A percentile compares a stretch with the other conserved stretches of the same genome.
These are phyloP conservation scores for Orchestes rusci DNA, from an alignment of 2,888 invertebrate genomes.

Conservation along the genomic window DNA sequence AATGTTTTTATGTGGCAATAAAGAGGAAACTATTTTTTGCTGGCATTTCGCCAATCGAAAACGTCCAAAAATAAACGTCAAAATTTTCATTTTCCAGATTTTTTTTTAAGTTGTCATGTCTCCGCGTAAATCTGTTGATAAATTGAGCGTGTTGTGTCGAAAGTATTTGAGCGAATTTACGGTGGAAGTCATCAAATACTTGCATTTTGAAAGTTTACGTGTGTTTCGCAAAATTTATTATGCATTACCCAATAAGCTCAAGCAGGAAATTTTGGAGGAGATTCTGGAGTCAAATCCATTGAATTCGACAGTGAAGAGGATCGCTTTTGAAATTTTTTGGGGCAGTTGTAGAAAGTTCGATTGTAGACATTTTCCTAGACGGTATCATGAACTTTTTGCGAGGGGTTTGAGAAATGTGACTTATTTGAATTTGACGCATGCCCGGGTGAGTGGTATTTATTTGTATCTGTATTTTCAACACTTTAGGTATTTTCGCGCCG, in stretches of 20 bases:
- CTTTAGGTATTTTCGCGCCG: too few species aligned
- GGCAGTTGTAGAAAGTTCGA: slow-evolving; percentile 13
- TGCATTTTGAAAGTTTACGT: slow-evolving; percentile 4
- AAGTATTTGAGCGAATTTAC: slow-evolving; percentile 4
- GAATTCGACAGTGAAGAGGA: slow-evolving; percentile 17
- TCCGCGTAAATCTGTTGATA: slow-evolving; percentile 24
- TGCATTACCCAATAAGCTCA: slow-evolving; percentile 11
- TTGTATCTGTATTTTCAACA: too few species aligned
- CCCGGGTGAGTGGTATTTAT: slow-evolving; percentile 47
- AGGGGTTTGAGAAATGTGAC: slow-evolving; percentile 55
- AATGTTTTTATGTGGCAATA: too few species aligned
- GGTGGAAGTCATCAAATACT: slow-evolving; percentile 8
- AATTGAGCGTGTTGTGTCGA: slow-evolving; percentile 14
- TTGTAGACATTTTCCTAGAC: slow-evolving; percentile 9
- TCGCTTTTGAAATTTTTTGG: slow-evolving; percentile 13
- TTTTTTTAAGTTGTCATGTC: slow-evolving; percentile 20
- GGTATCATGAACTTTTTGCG: slow-evolving; percentile 38
- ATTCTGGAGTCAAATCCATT: slow-evolving; percentile 12
- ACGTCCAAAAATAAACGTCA: slow-evolving; percentile 21
- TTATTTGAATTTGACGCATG: slow-evolving; percentile 58
- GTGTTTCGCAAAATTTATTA: slow-evolving; percentile 9
- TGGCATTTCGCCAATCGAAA: slow-evolving; percentile 13
- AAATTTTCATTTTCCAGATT: slow-evolving; percentile 1
- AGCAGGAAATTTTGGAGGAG: slow-evolving; percentile 9
- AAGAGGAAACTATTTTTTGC: too few species aligned